Base-by-base conservation (phyloP, 2,113 vertebrate species). In the Conger conger region DNA sequence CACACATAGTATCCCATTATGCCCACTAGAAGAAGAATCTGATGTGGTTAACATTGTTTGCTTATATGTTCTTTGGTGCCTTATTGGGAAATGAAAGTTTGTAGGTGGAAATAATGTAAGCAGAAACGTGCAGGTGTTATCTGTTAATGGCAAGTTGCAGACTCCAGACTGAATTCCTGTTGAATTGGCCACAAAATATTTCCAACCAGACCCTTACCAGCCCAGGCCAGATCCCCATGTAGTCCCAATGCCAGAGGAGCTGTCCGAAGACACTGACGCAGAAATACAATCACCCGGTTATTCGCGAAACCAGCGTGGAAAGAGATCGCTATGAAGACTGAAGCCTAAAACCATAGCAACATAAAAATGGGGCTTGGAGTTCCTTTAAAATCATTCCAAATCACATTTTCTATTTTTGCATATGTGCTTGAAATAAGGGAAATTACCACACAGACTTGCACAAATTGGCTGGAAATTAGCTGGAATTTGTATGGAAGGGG, bases 141-240 rank as follows among this genome's bases (percentile, higher is more conserved):
- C 87, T 90, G 87, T 94, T 91, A 90, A 93, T 92, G 89, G 88
- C 7, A 88, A 85, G 53, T 83, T 37, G 38, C 57, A 89, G 86
- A 86, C 76, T 90, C 93, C 89, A 85, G 87, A 92, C 84, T 94
- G 96, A 93, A 91, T 87, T 92, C 92, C 87, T 95, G 95, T 96
- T 97, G 95, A 96, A 97, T 97, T 95, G 96, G 97, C 96, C 95
- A 90, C 95, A 89, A 92, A 35, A 96, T 97, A 96, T 96, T 96
- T 97, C 96, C 96, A 97, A 97, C 96, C 96, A 96, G 95, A 94
- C 96, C 95, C 92, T 90, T 97, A 95, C 96, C 96, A 94, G 86
- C 97, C 98, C 85, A 97, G 96, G 91, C 96, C 96, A 87, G 97
- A 97, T 89, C 94, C 96, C 93, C 95, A 95, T 91, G 93, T 99